These are phyloP conservation scores for Diorhabda sublineata DNA, from an alignment of 1,140 invertebrate genomes.

Conservation along the genomic window DNA sequence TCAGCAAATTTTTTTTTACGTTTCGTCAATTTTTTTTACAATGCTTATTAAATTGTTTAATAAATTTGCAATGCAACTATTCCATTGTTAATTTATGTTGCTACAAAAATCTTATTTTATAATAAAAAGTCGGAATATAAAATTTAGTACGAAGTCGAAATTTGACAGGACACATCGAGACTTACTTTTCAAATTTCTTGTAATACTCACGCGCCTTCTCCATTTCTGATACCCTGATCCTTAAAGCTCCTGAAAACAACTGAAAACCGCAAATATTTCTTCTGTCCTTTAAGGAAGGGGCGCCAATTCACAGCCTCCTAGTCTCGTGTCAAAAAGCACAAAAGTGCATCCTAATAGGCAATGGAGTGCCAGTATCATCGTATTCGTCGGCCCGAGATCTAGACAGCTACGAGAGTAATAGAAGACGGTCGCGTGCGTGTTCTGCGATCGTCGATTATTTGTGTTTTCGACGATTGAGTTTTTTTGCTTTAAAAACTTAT, in stretches of 20 bases:
- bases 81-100: too few species aligned
- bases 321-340: conserved; percentile 14
- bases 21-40: too few species aligned
- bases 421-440: conserved; percentile 11
- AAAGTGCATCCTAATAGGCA: conserved; percentile 22
- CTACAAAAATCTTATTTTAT: too few species aligned
- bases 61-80: too few species aligned
- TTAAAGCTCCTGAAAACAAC: conserved; percentile 14
- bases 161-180: too few species aligned
- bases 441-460: conserved; percentile 13
- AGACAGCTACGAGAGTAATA: conserved; percentile 18
- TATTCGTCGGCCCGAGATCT: conserved; percentile 27
- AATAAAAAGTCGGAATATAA: too few species aligned
- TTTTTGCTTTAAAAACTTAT: too few species aligned
- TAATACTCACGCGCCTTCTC: background rate
- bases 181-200: too few species aligned
- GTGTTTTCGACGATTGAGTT: background rate
- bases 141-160: too few species aligned
- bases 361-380: conserved; percentile 24
- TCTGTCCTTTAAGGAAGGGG: conserved; percentile 12
- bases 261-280: conserved; percentile 16
- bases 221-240: conserved; percentile 14
- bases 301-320: conserved; percentile 16
- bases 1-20: too few species aligned
- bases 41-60: too few species aligned